phyloP scores from a whole-genome alignment of 2,113 vertebrate species.

The Trochalopteron elliotii region DNA sequence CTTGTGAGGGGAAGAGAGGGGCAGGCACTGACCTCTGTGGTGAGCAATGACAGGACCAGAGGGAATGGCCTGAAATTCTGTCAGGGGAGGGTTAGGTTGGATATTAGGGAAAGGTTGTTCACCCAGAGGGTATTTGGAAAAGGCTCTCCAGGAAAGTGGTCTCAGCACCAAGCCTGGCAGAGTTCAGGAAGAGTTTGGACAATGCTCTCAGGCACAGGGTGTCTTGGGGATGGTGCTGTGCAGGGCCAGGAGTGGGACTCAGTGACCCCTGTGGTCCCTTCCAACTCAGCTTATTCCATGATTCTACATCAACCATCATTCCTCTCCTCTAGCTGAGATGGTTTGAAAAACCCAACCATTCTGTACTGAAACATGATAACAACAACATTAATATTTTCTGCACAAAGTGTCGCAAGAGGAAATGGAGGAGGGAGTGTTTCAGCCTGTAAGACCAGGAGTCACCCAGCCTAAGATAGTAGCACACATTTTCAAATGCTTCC shows the following conservation, averaged over 20 bases:
- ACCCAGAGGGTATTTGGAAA: fast-evolving
- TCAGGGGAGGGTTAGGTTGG: background rate
- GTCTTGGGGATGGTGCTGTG: background rate
- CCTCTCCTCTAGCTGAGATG: background rate
- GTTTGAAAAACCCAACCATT: background rate
- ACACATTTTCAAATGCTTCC: background rate
- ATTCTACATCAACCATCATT: background rate
- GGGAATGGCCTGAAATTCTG: fast-evolving
- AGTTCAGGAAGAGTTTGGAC: background rate
- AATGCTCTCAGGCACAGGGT: background rate
- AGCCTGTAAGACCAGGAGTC: background rate
- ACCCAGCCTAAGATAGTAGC: background rate
- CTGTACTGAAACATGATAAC: background rate
- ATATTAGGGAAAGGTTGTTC: background rate
- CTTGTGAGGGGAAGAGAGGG: background rate
- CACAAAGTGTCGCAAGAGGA: background rate
- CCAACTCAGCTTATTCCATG: background rate
- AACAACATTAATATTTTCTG: background rate
- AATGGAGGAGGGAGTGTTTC: background rate
- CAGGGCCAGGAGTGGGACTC: background rate
- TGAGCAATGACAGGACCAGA: background rate
- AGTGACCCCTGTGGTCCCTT: background rate
- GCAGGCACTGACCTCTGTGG: background rate
- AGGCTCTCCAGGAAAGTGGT: background rate
- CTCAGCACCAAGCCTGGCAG: background rate